Evolutionary conservation across 1,140 invertebrate species (phyloP).

Genomic region (Diabrotica undecimpunctata): DNA sequence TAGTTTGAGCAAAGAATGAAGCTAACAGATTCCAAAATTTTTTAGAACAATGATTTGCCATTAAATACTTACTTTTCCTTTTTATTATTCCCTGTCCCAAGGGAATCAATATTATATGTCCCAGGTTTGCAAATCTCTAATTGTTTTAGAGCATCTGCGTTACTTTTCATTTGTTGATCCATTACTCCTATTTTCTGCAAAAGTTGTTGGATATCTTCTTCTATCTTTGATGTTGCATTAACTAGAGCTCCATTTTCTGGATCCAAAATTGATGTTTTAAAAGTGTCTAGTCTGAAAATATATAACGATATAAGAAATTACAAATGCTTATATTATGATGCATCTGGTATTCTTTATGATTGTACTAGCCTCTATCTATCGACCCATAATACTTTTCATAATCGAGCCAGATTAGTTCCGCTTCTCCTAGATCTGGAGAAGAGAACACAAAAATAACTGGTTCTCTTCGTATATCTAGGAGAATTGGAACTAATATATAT

Average conservation of each 20-base stretch:
- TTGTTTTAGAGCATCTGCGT: slow-evolving; percentile 66
- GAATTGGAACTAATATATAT: no score
- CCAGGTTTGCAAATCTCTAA: slow-evolving; percentile 71
- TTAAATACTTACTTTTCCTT: slow-evolving; percentile 60
- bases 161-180: slow-evolving; percentile 78
- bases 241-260: slow-evolving; percentile 69
- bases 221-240: slow-evolving; percentile 75
- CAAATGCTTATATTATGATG: no score
- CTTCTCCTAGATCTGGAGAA: no score
- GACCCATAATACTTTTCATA: no score
- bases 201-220: slow-evolving; percentile 78
- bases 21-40: no score
- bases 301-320: background rate
- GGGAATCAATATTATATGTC: slow-evolving; percentile 75
- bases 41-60: no score
- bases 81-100: slow-evolving; percentile 73
- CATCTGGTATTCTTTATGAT: no score
- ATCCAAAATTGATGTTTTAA: slow-evolving; percentile 66
- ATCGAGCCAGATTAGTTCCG: no score
- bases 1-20: no score
- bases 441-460: no score
- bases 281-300: slow-evolving; percentile 60
- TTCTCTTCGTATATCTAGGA: no score
- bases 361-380: no score
- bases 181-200: slow-evolving; percentile 86